Evolutionary conservation across 2,797 vertebrate genomes (phyloP).

Genomic region (Dromococcyx pavoninus): DNA sequence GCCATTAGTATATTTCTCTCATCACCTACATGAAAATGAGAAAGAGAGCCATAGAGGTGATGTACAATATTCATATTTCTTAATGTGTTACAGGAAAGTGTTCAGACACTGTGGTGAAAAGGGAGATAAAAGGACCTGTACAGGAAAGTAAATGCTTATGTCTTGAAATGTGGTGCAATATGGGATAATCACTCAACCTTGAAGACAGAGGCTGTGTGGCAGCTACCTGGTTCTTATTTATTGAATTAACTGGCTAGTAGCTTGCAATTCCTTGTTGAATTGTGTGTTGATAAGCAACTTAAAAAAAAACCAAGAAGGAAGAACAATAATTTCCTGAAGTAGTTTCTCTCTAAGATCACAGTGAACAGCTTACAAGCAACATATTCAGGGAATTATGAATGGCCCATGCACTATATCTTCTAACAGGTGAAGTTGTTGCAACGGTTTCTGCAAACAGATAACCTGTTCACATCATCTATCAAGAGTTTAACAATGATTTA

Average conservation of each 20-base stretch:
- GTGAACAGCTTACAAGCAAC: not conserved
- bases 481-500: not conserved
- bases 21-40: not conserved
- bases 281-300: not conserved
- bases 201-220: constrained; percentile 11
- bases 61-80: constrained; percentile 45
- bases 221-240: constrained; percentile 34
- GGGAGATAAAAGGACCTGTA: constrained; percentile 8
- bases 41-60: constrained; percentile 10
- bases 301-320: not conserved
- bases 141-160: not conserved
- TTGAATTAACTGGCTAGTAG: constrained; percentile 7
- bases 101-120: constrained; percentile 14
- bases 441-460: not conserved
- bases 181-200: constrained; percentile 16
- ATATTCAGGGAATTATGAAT: not conserved
- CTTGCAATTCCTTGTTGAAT: constrained; percentile 10
- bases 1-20: constrained; percentile 30
- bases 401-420: not conserved
- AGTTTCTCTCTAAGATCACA: not conserved
- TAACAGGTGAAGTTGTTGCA: not conserved
- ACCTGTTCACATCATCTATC: not conserved
- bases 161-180: not conserved
- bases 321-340: not conserved
- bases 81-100: constrained; percentile 23